A percentile compares a stretch with the other conserved stretches of the same genome.
These are phyloP conservation scores for Chaitophorus viminalis DNA, from an alignment of 2,888 invertebrate genomes.

Conservation along the genomic window DNA sequence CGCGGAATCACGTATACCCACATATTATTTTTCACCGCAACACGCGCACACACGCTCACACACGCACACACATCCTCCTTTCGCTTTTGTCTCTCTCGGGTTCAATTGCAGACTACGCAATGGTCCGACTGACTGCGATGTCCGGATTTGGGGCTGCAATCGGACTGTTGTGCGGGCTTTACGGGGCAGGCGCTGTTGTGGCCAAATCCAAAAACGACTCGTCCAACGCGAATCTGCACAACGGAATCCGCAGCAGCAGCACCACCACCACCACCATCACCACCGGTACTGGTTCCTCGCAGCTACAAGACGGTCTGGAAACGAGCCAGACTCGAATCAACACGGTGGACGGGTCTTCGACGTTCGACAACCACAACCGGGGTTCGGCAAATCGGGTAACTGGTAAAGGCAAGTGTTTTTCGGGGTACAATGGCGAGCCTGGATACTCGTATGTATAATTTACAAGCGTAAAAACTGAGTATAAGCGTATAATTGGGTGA, in stretches of 20 bases:
- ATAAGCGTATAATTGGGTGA: too few relatives aligned
- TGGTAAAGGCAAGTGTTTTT: conserved; percentile 11
- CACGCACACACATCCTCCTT: too few relatives aligned
- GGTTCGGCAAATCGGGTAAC: background rate
- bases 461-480: too few relatives aligned
- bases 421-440: background rate
- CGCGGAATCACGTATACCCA: background rate
- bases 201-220: conserved; percentile 17
- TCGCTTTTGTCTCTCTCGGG: background rate
- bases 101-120: background rate
- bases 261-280: background rate
- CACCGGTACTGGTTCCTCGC: background rate
- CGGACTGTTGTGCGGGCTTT: conserved; percentile 4
- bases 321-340: conserved; percentile 30
- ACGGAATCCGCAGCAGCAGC: background rate
- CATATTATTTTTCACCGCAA: background rate
- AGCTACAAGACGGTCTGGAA: background rate
- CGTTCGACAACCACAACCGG: background rate
- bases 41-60: too few relatives aligned
- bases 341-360: background rate
- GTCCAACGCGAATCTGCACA: background rate
- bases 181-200: conserved; percentile 6
- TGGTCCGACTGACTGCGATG: background rate
- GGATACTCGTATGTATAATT: too few relatives aligned
- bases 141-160: background rate